Evolutionary conservation across 35 echinoderm and acorn worm species (phyloP).

Genomic region (Nesometra sesokonis): DNA sequence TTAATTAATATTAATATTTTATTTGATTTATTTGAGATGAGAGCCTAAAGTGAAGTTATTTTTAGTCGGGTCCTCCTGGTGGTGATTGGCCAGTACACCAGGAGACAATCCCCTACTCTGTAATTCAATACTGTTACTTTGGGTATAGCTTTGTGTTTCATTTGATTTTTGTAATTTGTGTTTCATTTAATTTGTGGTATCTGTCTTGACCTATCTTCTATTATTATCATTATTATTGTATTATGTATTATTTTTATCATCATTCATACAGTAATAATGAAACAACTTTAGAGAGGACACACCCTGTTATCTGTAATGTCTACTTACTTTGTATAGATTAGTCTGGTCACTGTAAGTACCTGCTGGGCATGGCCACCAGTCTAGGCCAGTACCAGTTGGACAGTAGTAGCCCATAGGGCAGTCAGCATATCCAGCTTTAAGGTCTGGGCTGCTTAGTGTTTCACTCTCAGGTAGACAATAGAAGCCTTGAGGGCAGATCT

Average conservation of each 20-base stretch:
- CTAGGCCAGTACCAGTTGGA: conserved; percentile 78
- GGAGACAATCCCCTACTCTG: too few species aligned
- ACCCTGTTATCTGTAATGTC: not conserved
- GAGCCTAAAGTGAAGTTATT: too few species aligned
- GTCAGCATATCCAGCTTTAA: conserved; percentile 73
- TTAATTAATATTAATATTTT: too few species aligned
- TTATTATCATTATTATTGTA: too few species aligned
- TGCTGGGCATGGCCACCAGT: conserved; percentile 67
- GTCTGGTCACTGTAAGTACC: conserved; percentile 91
- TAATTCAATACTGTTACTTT: too few species aligned
- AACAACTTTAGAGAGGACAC: not conserved
- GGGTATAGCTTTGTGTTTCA: too few species aligned
- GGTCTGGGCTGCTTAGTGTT: conserved; percentile 73
- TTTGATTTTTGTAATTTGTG: too few species aligned
- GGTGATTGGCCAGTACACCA: too few species aligned
- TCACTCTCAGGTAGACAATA: conserved; percentile 94
- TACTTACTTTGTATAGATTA: conserved; percentile 77
- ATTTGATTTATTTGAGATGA: too few species aligned
- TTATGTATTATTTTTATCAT: not conserved
- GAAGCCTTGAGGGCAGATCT: conserved; percentile 71
- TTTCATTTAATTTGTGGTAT: too few species aligned
- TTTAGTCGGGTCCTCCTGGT: too few species aligned
- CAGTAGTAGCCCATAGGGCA: conserved; percentile 89
- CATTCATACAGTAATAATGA: not conserved
- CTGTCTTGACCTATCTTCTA: too few species aligned